A percentile compares a stretch with the other conserved stretches of the same genome.
phyloP scores from a whole-genome alignment of 2,797 vertebrate species.

The Chelonia mydas region DNA sequence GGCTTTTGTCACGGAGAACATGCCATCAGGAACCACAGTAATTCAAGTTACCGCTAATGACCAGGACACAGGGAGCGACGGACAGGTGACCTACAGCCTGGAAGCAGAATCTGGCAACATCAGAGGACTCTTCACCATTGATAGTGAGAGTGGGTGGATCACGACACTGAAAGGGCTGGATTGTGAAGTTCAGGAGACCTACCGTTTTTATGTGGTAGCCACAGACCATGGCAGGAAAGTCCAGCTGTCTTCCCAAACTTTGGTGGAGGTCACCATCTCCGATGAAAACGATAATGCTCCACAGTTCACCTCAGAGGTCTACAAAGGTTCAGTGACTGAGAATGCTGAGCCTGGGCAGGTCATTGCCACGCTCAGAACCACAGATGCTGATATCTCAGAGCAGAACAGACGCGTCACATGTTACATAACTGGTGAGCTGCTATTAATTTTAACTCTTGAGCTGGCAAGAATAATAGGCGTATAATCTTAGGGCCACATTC shows the following conservation, averaged over 20 bases:
- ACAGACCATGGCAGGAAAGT: slow-evolving; percentile 89
- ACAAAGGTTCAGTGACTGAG: slow-evolving; percentile 90
- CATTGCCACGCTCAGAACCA: slow-evolving; percentile 88
- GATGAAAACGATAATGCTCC: slow-evolving; percentile 98
- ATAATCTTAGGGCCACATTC: not conserved
- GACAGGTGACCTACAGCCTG: slow-evolving; percentile 92
- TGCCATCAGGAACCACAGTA: slow-evolving; percentile 93
- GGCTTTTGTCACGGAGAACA: slow-evolving; percentile 94
- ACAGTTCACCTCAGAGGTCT: slow-evolving; percentile 87
- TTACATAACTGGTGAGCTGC: slow-evolving; percentile 93
- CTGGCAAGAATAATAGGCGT: not conserved
- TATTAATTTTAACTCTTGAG: not conserved
- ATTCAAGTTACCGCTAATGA: slow-evolving; percentile 98
- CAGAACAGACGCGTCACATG: slow-evolving; percentile 92
- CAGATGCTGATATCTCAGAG: slow-evolving; percentile 90
- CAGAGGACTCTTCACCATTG: slow-evolving; percentile 88
- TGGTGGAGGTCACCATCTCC: slow-evolving; percentile 92
- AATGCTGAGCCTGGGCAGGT: slow-evolving; percentile 87
- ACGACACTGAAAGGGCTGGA: slow-evolving; percentile 87
- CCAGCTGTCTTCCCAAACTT: slow-evolving; percentile 92
- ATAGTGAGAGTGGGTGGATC: slow-evolving; percentile 94
- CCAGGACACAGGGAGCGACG: slow-evolving; percentile 91
- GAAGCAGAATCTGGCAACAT: slow-evolving; percentile 80
- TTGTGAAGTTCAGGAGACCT: slow-evolving; percentile 87
- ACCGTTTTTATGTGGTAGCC: slow-evolving; percentile 90